Evolutionary conservation across 2,888 invertebrate species (phyloP).

Genomic region (Brachycybe producta): DNA sequence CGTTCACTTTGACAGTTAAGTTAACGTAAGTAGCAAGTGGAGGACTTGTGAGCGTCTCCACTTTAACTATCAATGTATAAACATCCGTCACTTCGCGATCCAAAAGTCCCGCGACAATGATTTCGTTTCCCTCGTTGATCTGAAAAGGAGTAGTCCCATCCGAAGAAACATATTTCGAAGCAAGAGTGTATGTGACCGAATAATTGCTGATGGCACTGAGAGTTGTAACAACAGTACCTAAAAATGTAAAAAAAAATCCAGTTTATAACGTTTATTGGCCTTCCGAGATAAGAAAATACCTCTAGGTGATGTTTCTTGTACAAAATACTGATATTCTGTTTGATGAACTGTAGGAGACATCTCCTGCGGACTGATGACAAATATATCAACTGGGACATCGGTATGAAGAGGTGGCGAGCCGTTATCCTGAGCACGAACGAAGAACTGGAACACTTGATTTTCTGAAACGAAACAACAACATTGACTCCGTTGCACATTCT

Average conservation of each 20-base stretch:
- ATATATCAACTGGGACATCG: constrained; percentile 68
- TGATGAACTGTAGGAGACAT: constrained; percentile 59
- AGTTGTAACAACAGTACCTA: constrained; percentile 52
- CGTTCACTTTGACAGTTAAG: constrained; percentile 63
- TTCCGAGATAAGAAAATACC: constrained; percentile 32
- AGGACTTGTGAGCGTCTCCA: constrained; percentile 57
- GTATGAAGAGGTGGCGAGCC: constrained; percentile 55
- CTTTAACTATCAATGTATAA: constrained; percentile 56
- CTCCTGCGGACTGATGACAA: constrained; percentile 56
- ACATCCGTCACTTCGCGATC: constrained; percentile 58
- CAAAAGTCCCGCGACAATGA: constrained; percentile 56
- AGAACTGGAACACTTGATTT: constrained; percentile 70
- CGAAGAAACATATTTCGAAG: constrained; percentile 38
- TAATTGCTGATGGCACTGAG: constrained; percentile 51
- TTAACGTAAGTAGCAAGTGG: constrained; percentile 54
- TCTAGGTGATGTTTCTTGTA: constrained; percentile 59
- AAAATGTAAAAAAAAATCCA: constrained; percentile 4
- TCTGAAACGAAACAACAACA: constrained; percentile 36
- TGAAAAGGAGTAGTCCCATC: constrained; percentile 37
- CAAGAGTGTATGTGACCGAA: constrained; percentile 44
- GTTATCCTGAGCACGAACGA: constrained; percentile 73
- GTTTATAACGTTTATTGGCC: constrained; percentile 2
- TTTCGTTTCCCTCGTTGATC: constrained; percentile 56
- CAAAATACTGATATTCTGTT: constrained; percentile 60
- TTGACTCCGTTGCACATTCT: neutral